Evolutionary conservation across 37 sponge, comb jelly and placozoan genomes (phyloP).

Genomic region (Bolinopsis microptera): DNA sequence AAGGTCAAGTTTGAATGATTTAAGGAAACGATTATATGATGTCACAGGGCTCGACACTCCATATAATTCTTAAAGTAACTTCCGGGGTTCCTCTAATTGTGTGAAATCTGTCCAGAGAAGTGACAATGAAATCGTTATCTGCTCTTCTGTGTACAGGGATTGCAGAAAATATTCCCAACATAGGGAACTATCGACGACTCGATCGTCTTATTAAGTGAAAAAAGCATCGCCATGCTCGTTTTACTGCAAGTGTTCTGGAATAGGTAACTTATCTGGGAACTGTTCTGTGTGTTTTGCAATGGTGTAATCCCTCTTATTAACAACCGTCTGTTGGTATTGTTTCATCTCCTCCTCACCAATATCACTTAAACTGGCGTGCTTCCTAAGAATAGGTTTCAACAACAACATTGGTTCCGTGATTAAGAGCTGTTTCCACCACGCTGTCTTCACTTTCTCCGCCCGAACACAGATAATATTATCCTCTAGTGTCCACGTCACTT

Average conservation of each 20-base stretch:
- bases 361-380: not conserved
- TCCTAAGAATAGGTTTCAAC: not conserved
- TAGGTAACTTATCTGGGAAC: not conserved
- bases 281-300: not conserved
- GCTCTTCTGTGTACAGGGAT: too few relatives aligned
- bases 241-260: not conserved
- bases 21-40: not conserved
- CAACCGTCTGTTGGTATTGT: not conserved
- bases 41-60: too few relatives aligned
- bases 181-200: too few relatives aligned
- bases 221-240: too few relatives aligned
- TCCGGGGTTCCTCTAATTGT: too few relatives aligned
- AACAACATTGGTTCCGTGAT: not conserved
- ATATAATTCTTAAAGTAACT: too few relatives aligned
- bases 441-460: not conserved
- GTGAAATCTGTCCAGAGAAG: too few relatives aligned
- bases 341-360: not conserved
- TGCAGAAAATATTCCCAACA: too few relatives aligned
- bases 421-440: constrained; percentile 6
- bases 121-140: too few relatives aligned
- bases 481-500: constrained; percentile 18
- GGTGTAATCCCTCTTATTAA: not conserved
- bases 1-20: not conserved
- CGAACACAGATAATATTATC: not conserved
- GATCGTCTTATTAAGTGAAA: too few relatives aligned